Evolutionary conservation across 1,140 invertebrate species (phyloP), one percentile per base, ranked within the genome.

Genomic region (Ptiloglossa arizonensis): DNA sequence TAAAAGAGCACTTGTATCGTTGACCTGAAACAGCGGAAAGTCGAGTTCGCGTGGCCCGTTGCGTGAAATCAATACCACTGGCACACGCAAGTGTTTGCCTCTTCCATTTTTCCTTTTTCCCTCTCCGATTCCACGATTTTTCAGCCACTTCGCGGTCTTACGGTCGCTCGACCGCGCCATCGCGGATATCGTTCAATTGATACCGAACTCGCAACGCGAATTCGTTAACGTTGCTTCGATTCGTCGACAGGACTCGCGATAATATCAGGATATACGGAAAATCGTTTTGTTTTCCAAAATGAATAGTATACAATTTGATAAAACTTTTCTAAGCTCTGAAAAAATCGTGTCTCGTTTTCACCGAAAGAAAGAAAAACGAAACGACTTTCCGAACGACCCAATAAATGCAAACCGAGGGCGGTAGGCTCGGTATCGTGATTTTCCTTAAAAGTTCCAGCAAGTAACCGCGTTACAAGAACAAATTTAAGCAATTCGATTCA

Each of bases 21-120:
- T 76, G 73, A 76, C 64, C 70, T 71, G 66, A 57, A 80, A 70
- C 59, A 44, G 52, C 70, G 50, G 48, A 27, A 71, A 69, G 66
- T 70, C 74, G 69, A 56, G 68, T 66, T 85, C 78, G 82, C 82
- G 52, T 85, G 79, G 62, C 59, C 27, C 79, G 63, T 85, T 85
- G 83, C 79, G 83, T 84, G 27, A 80, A 68, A 85, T 85, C 83
- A 85, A 85, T 85, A 85, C 82, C 48, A n/a, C 63, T 32, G 72
- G 66, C 54, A 70, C 82, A 84, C 82, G 72, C 73, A 81, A 85
- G 52, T 77, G 63, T 73, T 81, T 62, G 48, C 50, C 52, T 78
- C 59, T 74, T 82, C 46, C 57, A 22, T 63, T 24, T 70, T 71
- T 66, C 32, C 22, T 38, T 27, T 24, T 52, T 56, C 17, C 46